Evolutionary conservation across 2,888 invertebrate genomes (phyloP).

Genomic region (Lingula anatina): DNA sequence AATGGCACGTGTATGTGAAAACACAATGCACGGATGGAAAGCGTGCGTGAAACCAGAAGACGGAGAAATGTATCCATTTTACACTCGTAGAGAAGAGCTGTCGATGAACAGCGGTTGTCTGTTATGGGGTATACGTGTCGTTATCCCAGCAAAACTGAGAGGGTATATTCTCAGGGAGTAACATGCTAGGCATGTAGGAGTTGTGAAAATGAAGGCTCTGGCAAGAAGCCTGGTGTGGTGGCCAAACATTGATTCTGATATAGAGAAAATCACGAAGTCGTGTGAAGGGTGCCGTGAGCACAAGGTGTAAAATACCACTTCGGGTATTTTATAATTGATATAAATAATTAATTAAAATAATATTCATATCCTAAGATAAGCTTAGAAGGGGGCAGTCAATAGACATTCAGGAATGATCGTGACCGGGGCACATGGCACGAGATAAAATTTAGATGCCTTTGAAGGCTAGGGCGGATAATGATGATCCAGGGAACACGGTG

Average conservation of each 20-base stretch:
- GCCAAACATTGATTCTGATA: slow-evolving; percentile 1
- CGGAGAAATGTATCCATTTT: neutral
- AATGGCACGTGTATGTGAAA: neutral
- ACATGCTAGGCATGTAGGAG: neutral
- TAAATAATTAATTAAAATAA: too few relatives aligned
- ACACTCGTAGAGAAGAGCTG: neutral
- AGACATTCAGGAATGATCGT: too few relatives aligned
- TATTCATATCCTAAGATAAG: too few relatives aligned
- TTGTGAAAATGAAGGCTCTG: neutral
- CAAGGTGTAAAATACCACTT: too few relatives aligned
- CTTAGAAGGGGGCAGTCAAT: too few relatives aligned
- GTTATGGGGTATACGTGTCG: slow-evolving; percentile 2
- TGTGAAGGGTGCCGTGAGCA: neutral
- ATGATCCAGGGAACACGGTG: too few relatives aligned
- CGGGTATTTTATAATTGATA: too few relatives aligned
- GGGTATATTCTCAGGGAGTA: neutral
- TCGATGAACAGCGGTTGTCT: neutral
- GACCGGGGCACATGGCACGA: too few relatives aligned
- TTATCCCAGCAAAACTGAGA: neutral
- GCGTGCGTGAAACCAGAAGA: neutral
- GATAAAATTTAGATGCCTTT: too few relatives aligned
- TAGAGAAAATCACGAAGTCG: neutral
- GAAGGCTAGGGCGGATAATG: too few relatives aligned
- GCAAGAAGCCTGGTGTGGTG: neutral
- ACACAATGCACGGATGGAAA: neutral